Evolutionary conservation across 2,113 vertebrate genomes (phyloP), one percentile per base, ranked within the genome.

Genomic region (Stigmatopora argus): DNA sequence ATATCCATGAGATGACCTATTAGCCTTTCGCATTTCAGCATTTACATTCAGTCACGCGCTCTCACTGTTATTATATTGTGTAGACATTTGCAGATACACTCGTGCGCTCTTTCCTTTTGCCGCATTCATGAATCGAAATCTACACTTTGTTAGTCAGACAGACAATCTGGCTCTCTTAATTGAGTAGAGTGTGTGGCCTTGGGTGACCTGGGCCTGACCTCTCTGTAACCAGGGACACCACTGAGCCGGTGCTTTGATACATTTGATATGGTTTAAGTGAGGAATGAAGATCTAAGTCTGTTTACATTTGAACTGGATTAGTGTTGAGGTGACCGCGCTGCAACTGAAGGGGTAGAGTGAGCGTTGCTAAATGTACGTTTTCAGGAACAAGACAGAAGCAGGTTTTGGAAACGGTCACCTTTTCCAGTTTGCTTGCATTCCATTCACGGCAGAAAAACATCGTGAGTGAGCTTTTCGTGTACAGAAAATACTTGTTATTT

Each of bases 201-300:
- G 80, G 66, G 85, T 90, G 90, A 90, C 92, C 91, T 88, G 72
- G 73, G 78, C 85, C 85, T 92, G 86, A 87, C 91, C 89, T 86
- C 88, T 88, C 90, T 90, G 89, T 89, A 85, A 84, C 82, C 83
- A 73, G 86, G 87, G 91, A 92, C 87, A 85, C 90, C 87, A 88
- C 87, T 90, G 92, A 93, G 88, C 91, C 89, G 2, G 0, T 23
- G 90, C 94, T 96, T 95, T 95, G 93, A 94, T 94, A 91, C 91
- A 94, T 94, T 93, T 91, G 94, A 95, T 95, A 93, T 81, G 92
- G 92, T 93, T 93, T 91, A 89, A 89, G 90, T 83, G 78, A 65
- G 89, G 91, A 92, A 92, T 91, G 91, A 92, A 89, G 86, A 86
- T 86, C 77, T 86, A 89, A 89, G 91, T 85, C 89, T 92, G 89